Evolutionary conservation across 2,888 invertebrate species (phyloP).

Genomic region (Scaptomyza cyrtandrae): DNA sequence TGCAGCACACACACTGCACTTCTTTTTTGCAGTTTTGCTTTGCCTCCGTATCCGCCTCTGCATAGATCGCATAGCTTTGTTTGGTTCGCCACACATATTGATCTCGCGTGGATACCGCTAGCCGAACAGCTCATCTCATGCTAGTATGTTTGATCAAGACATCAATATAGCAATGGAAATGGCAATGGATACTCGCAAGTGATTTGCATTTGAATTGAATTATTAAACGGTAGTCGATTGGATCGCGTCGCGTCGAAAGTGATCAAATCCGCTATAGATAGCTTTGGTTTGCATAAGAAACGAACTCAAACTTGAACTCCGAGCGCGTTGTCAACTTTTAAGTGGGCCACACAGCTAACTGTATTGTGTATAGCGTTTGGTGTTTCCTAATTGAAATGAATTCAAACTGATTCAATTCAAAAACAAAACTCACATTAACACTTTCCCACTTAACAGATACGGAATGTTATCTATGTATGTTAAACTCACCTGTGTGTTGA

Average conservation of each 20-base stretch:
- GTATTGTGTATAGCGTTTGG: conserved; percentile 43
- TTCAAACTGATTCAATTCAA: conserved; percentile 42
- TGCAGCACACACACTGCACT: conserved; percentile 42
- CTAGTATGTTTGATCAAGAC: conserved; percentile 28
- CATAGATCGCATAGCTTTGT: conserved; percentile 14
- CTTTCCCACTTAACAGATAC: conserved; percentile 29
- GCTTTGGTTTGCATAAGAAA: conserved; percentile 63
- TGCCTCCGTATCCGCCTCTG: conserved; percentile 46
- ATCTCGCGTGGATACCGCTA: conserved; percentile 64
- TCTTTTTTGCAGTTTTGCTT: conserved; percentile 24
- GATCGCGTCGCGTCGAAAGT: conserved; percentile 68
- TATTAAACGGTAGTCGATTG: conserved; percentile 72
- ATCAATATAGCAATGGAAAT: conserved; percentile 50
- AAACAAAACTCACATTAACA: conserved; percentile 20
- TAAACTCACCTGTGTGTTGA: conserved; percentile 83
- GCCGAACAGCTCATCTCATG: conserved; percentile 36
- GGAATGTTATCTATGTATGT: neutral
- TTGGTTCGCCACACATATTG: conserved; percentile 21
- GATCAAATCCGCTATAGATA: conserved; percentile 70
- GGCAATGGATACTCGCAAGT: conserved; percentile 55
- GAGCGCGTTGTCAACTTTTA: conserved; percentile 28
- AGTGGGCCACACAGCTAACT: conserved; percentile 65
- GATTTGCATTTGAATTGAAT: conserved; percentile 78
- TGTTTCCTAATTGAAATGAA: conserved; percentile 64
- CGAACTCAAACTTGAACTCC: conserved; percentile 19